Conservation (phyloP, 2,113 vertebrate genomes). For the Chlorodrepanis virens region DNA sequence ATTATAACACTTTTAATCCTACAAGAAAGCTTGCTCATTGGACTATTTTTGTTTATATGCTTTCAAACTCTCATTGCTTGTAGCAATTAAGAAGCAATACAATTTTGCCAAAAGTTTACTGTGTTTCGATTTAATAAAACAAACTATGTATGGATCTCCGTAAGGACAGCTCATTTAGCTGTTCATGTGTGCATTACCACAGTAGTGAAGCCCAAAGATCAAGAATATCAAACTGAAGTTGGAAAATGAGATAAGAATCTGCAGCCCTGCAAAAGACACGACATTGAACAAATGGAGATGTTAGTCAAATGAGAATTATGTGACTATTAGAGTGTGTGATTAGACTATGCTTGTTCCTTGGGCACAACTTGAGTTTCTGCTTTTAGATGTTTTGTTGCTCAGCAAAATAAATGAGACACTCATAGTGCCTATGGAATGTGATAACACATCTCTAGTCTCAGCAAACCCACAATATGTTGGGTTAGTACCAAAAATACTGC, state of each 20-base stretch:
- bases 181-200: background rate
- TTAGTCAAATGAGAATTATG: background rate
- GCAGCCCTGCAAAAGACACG: background rate
- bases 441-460: background rate
- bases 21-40: background rate
- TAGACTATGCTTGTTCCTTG: background rate
- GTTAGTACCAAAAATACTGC: background rate
- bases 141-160: background rate
- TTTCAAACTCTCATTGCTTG: background rate
- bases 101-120: background rate
- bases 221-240: background rate
- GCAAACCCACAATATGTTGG: background rate
- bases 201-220: background rate
- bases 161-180: background rate
- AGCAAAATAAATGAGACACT: background rate
- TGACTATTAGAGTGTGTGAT: background rate
- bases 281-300: background rate
- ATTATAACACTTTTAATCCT: background rate
- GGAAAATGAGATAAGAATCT: background rate
- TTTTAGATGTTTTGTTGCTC: background rate
- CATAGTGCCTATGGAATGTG: rapidly evolving
- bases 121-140: background rate
- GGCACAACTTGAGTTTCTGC: background rate
- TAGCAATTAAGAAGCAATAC: background rate
- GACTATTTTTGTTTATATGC: background rate